Evolutionary conservation across 2,113 vertebrate species (phyloP), one percentile per base, ranked within the genome.

Genomic region (Microtus montanus): DNA sequence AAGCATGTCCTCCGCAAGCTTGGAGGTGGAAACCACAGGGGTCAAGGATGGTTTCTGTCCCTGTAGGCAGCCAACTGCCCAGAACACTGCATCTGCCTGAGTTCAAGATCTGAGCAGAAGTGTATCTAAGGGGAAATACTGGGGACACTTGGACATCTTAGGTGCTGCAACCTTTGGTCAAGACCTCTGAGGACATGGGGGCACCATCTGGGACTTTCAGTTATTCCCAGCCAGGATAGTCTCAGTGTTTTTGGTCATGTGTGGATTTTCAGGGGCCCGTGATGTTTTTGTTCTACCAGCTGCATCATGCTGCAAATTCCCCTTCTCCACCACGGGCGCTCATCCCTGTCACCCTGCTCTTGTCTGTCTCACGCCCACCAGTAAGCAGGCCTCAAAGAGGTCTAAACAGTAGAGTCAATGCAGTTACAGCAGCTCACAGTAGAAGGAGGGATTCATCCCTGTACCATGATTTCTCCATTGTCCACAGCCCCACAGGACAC

Each of bases 211-310:
- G 70, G 52, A 9, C 41, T 80, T 68, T 33, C 5, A 61, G 38
- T 41, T 10, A 47, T 3, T 58, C 4, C 20, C 49, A 22, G 22
- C n/a, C 14, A 35, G 49, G 7, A 19, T 44, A 71, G 5, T 82
- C 1, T 1, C 86, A 28, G 47, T 2, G 47, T 13, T 12, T 49
- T 13, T 22, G 41, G 9, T 4, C 14, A 10, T 7, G 13, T 3
- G 54, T 6, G 2, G 52, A 24, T 86, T 54, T 49, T 68, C 30
- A 17, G 41, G 12, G 14, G 0, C 66, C 26, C n/a, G n/a, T 47
- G 63, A 38, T 4, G 28, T 2, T 58, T 44, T 13, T 15, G 33
- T 2, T 33, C 17, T 35, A 63, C 33, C 35, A 79, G 6, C 11
- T 24, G 7, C 15, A 8, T 79, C 92, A 22, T 84, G 11, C 35